Evolutionary conservation across 2,113 vertebrate species (phyloP).

Genomic region (Cheirogaleus medius): DNA sequence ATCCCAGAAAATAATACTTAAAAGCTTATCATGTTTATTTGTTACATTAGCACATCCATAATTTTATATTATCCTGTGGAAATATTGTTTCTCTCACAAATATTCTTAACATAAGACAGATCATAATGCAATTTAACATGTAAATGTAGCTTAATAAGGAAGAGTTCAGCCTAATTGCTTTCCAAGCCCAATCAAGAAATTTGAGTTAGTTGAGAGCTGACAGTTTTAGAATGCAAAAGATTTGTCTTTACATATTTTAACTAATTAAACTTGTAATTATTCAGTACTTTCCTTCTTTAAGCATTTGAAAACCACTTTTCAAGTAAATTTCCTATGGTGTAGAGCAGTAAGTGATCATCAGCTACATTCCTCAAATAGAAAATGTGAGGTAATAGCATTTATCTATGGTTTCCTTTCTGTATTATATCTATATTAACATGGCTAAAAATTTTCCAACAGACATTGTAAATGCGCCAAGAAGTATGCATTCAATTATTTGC

Average conservation of each 20-base stretch:
- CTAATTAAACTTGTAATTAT: slow-evolving; percentile 73
- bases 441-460: slow-evolving; percentile 6
- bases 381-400: slow-evolving; percentile 14
- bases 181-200: slow-evolving; percentile 68
- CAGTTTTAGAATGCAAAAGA: slow-evolving; percentile 68
- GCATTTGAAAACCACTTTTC: slow-evolving; percentile 41
- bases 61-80: background rate
- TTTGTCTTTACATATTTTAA: slow-evolving; percentile 68
- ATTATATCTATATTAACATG: slow-evolving; percentile 51
- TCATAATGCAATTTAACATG: slow-evolving; percentile 51
- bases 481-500: background rate
- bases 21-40: background rate
- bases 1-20: background rate
- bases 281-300: slow-evolving; percentile 58
- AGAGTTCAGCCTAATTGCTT: slow-evolving; percentile 60
- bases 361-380: slow-evolving; percentile 55
- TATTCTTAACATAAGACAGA: slow-evolving; percentile 11
- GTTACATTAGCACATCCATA: background rate
- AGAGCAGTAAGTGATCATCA: slow-evolving; percentile 57
- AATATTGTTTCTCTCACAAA: slow-evolving; percentile 34
- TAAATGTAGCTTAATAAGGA: slow-evolving; percentile 52
- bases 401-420: slow-evolving; percentile 31
- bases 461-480: background rate
- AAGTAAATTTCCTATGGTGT: slow-evolving; percentile 58
- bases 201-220: slow-evolving; percentile 60